Base-by-base conservation (phyloP, 1,140 invertebrate genomes). In the Cydia fagiglandana region DNA sequence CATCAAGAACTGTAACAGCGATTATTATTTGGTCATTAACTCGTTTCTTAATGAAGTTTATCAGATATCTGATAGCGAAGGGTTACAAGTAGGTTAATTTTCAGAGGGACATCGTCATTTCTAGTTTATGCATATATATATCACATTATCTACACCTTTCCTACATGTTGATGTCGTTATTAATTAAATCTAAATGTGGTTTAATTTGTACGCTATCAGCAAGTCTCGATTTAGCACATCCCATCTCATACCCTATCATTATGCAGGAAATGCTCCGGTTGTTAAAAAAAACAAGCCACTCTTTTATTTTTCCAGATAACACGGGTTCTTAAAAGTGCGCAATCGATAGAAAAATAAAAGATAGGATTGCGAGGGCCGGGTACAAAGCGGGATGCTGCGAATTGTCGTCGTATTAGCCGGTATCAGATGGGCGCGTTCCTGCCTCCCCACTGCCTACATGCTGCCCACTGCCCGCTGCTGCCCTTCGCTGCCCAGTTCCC, bases 391-490 rank as follows among this genome's bases (percentile, higher is more conserved):
- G 84, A 90, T 83, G 82, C 78, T 86, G 88, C 86, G 86, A 91
- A 90, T 87, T 89, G 89, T 91, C 88, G 88, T 89, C 89, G 85
- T 90, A 87, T 88, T 90, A 88, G 84, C 81, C 81, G 82, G 81
- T 89, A 89, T 91, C 88, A 87, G 87, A 88, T 82, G 83, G 81
- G 79, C 82, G 75, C 77, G n/a, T 34, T 73, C 78, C 61, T 68
- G 38, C 73, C 73, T 10, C 28, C 68, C 77, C 64, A 74, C 75
- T 78, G 75, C 56, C 56, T n/a, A 83, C 84, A 84, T 83, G 79
- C 81, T 85, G 84, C 81, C 81, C 50, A 61, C 56, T 61, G 50
- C 50, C 47, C 15, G 13, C 47, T 50, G 47, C 47, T 50, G 47
- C 13, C 4, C 50, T 53, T n/a, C 50, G n/a, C 5, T 61, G 17